A percentile compares a stretch with the other conserved stretches of the same genome.
phyloP scores from a whole-genome alignment of 2,797 vertebrate genomes.

The Danio choprae region DNA sequence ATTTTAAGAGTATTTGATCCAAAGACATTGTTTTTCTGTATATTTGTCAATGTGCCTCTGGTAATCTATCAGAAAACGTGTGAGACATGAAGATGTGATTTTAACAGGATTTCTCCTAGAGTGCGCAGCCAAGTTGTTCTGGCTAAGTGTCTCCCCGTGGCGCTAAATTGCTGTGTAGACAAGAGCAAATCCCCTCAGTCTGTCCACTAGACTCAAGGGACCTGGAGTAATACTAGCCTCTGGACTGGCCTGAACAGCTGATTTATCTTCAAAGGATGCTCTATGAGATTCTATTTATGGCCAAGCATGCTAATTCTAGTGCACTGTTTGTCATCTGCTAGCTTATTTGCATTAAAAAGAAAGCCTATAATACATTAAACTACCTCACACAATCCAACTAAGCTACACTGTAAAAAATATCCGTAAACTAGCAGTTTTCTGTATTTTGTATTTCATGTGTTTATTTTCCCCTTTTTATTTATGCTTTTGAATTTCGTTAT shows the following conservation, averaged over 20 bases:
- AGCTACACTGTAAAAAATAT: no score
- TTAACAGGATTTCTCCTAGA: conserved; percentile 76
- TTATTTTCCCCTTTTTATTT: no score
- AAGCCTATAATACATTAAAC: conserved; percentile 13
- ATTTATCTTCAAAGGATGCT: conserved; percentile 19
- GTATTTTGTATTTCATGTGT: no score
- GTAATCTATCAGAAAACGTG: background rate
- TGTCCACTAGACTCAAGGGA: conserved; percentile 13
- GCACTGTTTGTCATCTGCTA: conserved; percentile 8
- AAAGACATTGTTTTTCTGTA: background rate
- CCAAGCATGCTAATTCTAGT: conserved; percentile 11
- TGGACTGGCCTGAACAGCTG: background rate
- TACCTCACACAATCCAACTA: no score
- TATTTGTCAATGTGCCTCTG: background rate
- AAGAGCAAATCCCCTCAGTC: conserved; percentile 26
- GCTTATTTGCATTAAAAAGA: background rate
- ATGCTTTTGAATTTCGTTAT: no score
- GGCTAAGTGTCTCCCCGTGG: conserved; percentile 50
- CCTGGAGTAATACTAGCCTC: conserved; percentile 23
- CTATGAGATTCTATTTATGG: background rate
- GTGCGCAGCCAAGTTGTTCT: conserved; percentile 63
- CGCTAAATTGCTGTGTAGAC: conserved; percentile 48
- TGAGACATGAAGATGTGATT: conserved; percentile 64
- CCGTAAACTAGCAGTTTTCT: no score
- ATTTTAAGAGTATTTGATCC: background rate